phyloP scores from a whole-genome alignment of 2,113 vertebrate species.

The Halcyon malimbica region DNA sequence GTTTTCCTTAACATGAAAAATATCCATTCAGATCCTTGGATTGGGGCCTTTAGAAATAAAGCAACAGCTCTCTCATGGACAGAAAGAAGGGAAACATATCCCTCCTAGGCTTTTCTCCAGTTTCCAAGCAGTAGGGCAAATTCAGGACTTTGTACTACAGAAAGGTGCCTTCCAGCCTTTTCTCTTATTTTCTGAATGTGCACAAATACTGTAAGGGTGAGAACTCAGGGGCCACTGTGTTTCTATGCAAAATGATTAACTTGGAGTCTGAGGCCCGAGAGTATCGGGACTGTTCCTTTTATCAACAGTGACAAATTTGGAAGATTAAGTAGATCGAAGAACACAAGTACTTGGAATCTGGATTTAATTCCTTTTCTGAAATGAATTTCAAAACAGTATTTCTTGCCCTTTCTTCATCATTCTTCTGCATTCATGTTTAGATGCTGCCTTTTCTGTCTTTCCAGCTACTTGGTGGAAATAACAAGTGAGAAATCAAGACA shows the following conservation, averaged over 20 bases:
- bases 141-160: not conserved
- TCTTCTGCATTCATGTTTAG: not conserved
- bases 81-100: not conserved
- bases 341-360: not conserved
- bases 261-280: not conserved
- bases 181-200: not conserved
- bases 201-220: not conserved
- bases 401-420: not conserved
- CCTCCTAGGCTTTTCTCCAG: not conserved
- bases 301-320: not conserved
- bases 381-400: not conserved
- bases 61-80: not conserved
- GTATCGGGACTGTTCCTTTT: not conserved
- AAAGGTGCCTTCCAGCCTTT: not conserved
- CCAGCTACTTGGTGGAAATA: not conserved
- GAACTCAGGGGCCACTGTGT: not conserved
- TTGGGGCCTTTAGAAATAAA: not conserved
- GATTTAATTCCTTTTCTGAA: not conserved
- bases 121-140: not conserved
- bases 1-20: not conserved
- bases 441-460: not conserved
- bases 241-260: not conserved
- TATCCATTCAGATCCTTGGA: not conserved
- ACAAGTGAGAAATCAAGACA: not conserved
- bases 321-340: not conserved